phyloP scores from a whole-genome alignment of 2,113 vertebrate species.

The Pelvicachromis taeniatus region DNA sequence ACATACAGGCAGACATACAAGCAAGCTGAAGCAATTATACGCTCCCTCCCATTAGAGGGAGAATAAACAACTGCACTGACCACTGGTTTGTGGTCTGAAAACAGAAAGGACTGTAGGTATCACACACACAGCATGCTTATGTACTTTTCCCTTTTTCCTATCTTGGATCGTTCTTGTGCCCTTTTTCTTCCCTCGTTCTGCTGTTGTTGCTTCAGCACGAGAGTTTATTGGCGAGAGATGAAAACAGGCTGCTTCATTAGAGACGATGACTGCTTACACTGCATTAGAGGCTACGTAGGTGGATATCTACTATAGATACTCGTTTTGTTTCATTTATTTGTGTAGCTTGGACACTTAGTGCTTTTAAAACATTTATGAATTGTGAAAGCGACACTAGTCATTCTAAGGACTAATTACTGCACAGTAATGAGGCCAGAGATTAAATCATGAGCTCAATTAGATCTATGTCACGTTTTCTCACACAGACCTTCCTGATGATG shows the following conservation, averaged over 20 bases:
- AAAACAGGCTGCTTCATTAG: slow-evolving; percentile 9
- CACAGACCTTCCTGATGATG: not conserved
- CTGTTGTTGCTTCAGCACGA: not conserved
- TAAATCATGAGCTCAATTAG: not conserved
- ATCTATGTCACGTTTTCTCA: not conserved
- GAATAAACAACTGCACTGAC: not conserved
- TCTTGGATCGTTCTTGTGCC: not conserved
- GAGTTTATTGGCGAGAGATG: not conserved
- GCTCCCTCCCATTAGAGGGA: no score
- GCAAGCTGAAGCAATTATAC: not conserved
- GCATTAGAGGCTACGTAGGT: not conserved
- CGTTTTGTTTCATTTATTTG: not conserved
- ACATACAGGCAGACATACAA: not conserved
- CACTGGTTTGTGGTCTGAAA: not conserved
- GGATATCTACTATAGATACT: not conserved
- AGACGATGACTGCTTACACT: not conserved
- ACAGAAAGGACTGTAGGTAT: not conserved
- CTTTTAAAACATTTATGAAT: not conserved
- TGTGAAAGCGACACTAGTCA: not conserved
- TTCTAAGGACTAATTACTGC: not conserved
- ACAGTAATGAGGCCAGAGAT: not conserved
- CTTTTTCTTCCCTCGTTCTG: not conserved
- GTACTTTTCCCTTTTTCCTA: not conserved
- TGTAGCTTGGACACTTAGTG: not conserved
- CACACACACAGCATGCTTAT: not conserved